A percentile compares a stretch with the other conserved stretches of the same genome.
phyloP scores from a whole-genome alignment of 2,113 vertebrate species.

The Planiliza haematocheilus region DNA sequence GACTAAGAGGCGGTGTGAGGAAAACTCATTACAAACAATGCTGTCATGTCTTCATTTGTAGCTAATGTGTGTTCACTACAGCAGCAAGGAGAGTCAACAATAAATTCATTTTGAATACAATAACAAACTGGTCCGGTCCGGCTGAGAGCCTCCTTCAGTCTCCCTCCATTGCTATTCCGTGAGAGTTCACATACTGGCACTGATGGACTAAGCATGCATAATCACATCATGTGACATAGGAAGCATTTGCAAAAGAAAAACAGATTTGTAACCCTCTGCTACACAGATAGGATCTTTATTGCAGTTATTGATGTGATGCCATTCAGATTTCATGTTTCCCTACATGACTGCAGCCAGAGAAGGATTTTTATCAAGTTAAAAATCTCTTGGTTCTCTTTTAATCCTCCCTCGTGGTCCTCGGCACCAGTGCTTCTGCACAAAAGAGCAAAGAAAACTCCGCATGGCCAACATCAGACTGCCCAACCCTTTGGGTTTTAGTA shows the following conservation, averaged over 20 bases:
- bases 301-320: background rate
- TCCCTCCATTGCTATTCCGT: slow-evolving; percentile 59
- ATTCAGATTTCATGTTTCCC: slow-evolving; percentile 29
- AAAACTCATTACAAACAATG: slow-evolving; percentile 65
- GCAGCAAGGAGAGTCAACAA: slow-evolving; percentile 77
- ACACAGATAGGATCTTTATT: slow-evolving; percentile 14
- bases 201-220: slow-evolving; percentile 46
- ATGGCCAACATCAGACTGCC: slow-evolving; percentile 11
- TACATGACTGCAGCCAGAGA: background rate
- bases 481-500: background rate
- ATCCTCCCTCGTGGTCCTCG: slow-evolving; percentile 21
- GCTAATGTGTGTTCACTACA: slow-evolving; percentile 80
- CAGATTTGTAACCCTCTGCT: slow-evolving; percentile 21
- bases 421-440: slow-evolving; percentile 46
- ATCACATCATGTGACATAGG: slow-evolving; percentile 52
- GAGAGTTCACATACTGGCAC: slow-evolving; percentile 52
- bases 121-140: slow-evolving; percentile 44
- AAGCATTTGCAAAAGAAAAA: slow-evolving; percentile 34
- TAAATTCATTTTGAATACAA: slow-evolving; percentile 83
- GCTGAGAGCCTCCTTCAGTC: slow-evolving; percentile 43
- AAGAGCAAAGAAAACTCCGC: slow-evolving; percentile 57
- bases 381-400: slow-evolving; percentile 34
- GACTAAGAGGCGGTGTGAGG: slow-evolving; percentile 61
- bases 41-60: slow-evolving; percentile 78
- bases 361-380: slow-evolving; percentile 35